Base-by-base conservation (phyloP, 2,113 vertebrate genomes). In the Calonectris borealis region DNA sequence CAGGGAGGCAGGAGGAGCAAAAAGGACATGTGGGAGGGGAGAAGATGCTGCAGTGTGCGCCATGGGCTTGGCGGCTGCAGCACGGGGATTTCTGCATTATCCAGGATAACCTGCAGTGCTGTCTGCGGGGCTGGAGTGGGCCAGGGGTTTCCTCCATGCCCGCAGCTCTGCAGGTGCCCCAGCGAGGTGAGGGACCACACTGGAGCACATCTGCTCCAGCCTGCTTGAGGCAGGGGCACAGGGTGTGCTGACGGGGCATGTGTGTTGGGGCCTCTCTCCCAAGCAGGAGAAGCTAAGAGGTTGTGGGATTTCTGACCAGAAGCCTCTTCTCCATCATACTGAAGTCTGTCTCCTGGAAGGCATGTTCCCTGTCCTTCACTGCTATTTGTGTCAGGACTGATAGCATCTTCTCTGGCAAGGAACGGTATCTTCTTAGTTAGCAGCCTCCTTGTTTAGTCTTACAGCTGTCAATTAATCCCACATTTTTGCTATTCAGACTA, bases 381-480 rank as follows among this genome's bases (percentile, higher is more conserved):
- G 65, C 70, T 55, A 6, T 22, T 76, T 0, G 0, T 55, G 38
- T 44, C 11, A 12, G 81, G n/a, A 21, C 46, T 38, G 51, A 69
- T 3, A 3, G 75, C 77, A 46, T 62, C 84, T 49, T 60, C 75
- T 65, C 40, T 42, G 76, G 60, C 95, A 90, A 89, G n/a, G 75
- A 96, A 84, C 11, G 42, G 55, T 51, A 44, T 75, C 68, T 83
- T 42, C 91, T 80, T 22, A 38, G 55, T 64, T 38, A 65, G 76
- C 78, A 96, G 52, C 49, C 64, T 93, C 88, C 86, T 88, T 93
- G 94, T 92, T 97, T 91, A 92, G 91, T 86, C 93, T 93, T 90
- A 79, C 89, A 90, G 84, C 85, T 95, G 96, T 94, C 95, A 94
- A 86, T 97, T 87, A 94, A 93, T 75, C 87, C 82, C 76, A 91